phyloP scores from a whole-genome alignment of 2,797 vertebrate genomes.

The Neopelma chrysocephalum region DNA sequence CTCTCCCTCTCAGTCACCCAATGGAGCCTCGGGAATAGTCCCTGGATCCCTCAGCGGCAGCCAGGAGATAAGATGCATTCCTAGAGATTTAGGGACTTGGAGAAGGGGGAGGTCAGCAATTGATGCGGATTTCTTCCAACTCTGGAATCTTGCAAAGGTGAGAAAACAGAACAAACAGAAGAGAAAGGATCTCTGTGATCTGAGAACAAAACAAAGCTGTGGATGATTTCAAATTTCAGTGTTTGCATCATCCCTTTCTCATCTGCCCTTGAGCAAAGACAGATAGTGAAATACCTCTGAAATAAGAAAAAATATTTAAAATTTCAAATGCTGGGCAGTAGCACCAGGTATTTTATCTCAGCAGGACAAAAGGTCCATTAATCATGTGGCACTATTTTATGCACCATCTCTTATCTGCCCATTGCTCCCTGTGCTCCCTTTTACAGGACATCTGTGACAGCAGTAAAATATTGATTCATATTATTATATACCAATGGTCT shows the following conservation, averaged over 20 bases:
- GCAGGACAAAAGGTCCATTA: constrained; percentile 43
- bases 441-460: constrained; percentile 17
- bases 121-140: neutral
- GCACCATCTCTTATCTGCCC: constrained; percentile 32
- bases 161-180: neutral
- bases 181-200: neutral
- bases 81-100: neutral
- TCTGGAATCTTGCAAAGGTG: neutral
- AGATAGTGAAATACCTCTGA: constrained; percentile 22
- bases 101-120: neutral
- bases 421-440: neutral
- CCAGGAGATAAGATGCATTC: neutral
- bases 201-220: neutral
- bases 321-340: neutral
- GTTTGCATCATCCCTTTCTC: neutral
- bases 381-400: neutral
- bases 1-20: neutral
- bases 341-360: neutral
- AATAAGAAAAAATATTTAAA: neutral
- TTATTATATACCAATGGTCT: neutral
- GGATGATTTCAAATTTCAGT: neutral
- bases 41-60: neutral
- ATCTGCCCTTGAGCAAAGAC: constrained; percentile 53
- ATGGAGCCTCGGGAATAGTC: neutral
- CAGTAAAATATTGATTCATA: constrained; percentile 12